A percentile compares a stretch with the other conserved stretches of the same genome.
These are phyloP conservation scores for Epizoanthus illoricatus DNA, from an alignment of 92 coral and sea anemone species.

Conservation along the genomic window DNA sequence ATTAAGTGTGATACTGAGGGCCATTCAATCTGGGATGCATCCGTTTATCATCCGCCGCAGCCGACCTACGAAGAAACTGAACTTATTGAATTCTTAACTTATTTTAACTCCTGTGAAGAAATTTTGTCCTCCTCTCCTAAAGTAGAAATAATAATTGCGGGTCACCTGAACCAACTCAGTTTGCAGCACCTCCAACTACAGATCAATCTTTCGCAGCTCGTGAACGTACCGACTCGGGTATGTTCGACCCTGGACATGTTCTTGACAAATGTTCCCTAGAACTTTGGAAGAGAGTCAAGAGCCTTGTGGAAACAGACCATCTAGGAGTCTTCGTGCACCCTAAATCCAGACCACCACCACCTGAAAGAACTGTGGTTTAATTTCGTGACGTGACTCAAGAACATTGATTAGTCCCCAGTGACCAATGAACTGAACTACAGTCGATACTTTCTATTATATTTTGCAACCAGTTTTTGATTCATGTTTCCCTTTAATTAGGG, in stretches of 20 bases:
- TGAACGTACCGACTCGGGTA: conserved; percentile 42
- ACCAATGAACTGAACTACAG: background rate
- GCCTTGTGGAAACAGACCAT: conserved; percentile 5
- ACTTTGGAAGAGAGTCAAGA: conserved; percentile 1
- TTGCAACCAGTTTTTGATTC: conserved; percentile 9
- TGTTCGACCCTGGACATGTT: background rate
- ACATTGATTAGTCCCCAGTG: background rate
- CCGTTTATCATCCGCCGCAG: no score
- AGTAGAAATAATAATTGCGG: conserved; percentile 54
- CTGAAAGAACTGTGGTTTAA: background rate
- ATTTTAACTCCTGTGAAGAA: conserved; percentile 51
- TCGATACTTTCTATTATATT: background rate
- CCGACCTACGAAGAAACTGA: no score
- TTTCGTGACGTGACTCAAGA: conserved; percentile 1
- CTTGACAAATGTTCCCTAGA: background rate
- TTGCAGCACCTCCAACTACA: conserved; percentile 49
- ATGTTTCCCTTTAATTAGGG: background rate
- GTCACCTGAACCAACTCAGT: conserved; percentile 58
- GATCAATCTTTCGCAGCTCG: conserved; percentile 49
- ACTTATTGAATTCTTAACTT: background rate
- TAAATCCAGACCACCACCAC: conserved; percentile 1
- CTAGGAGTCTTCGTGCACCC: background rate
- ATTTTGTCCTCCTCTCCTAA: conserved; percentile 46
- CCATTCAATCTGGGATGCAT: no score
- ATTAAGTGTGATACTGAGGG: no score